Evolutionary conservation across 2,113 vertebrate species (phyloP), one percentile per base, ranked within the genome.

Genomic region (Quiscalus mexicanus): DNA sequence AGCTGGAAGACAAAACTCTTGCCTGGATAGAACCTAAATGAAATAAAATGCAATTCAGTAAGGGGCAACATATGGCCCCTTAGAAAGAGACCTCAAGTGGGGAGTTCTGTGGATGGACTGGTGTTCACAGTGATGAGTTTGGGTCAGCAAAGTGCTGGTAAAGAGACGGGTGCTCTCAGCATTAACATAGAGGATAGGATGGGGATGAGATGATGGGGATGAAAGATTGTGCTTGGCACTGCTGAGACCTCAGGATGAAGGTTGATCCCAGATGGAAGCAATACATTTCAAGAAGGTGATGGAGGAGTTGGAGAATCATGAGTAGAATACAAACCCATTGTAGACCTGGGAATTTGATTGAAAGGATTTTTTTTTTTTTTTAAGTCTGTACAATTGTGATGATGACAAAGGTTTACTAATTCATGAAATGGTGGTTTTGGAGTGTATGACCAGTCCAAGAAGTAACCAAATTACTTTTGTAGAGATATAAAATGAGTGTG

Each of bases 301-400:
- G 22, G 35, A 84, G 21, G 23, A 87, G 7, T 6, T 56, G 6
- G 7, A 77, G 41, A 59, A 18, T 60, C 41, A 20, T 0, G 0
- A 42, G 25, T 37, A 64, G 49, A 25, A 39, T 25, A 33, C 11
- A 81, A 92, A 47, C 15, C 7, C n/a, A 30, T 4, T 63, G 23
- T 18, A 25, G 50, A 52, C 3, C 37, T 69, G 50, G 50, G 82
- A 77, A 62, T 76, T 56, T 41, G 45, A 65, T 22, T 24, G 13
- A 58, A 88, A 68, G 9, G 4, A 4, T 55, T 30, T 5, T 10
- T 50, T 41, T 62, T 52, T 33, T 80, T 76, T 80, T 68, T 76
- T n/a, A n/a, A 50, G 19, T 47, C 59, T 73, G 6, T 50, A 25
- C 60, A 80, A 55, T 4, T 86, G 12, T 75, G 53, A 63, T 21